Evolutionary conservation across 2,888 invertebrate genomes (phyloP).

Genomic region (Drosophila robusta): DNA sequence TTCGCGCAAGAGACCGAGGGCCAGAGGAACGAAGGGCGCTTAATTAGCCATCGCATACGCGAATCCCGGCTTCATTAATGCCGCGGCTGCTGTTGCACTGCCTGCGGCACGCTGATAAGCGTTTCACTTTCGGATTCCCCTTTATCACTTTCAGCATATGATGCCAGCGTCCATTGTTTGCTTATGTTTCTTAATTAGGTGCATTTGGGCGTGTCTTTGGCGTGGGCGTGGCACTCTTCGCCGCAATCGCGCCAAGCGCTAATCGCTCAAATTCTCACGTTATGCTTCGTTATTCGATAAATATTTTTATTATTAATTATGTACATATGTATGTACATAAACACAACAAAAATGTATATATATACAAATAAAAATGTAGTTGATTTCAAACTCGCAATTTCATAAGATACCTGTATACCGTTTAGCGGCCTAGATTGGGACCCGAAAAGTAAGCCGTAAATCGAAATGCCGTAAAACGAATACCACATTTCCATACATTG

Average conservation of each 20-base stretch:
- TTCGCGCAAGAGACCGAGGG: constrained; percentile 48
- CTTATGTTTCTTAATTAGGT: constrained; percentile 57
- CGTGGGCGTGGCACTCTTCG: constrained; percentile 35
- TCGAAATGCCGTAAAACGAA: too few species aligned
- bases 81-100: constrained; percentile 26
- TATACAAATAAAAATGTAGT: too few species aligned
- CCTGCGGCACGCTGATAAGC: constrained; percentile 52
- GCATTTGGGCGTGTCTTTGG: constrained; percentile 9
- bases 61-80: constrained; percentile 69
- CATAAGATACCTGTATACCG: too few species aligned
- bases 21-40: constrained; percentile 22
- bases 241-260: constrained; percentile 13
- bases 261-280: constrained; percentile 50
- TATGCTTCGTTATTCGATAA: background rate
- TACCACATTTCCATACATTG: too few species aligned
- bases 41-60: constrained; percentile 59
- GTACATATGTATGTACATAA: too few species aligned
- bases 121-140: constrained; percentile 37
- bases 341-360: too few species aligned
- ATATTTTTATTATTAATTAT: too few species aligned
- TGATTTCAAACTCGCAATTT: too few species aligned
- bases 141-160: background rate
- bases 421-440: too few species aligned
- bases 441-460: too few species aligned
- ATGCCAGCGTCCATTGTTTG: constrained; percentile 46